Evolutionary conservation across 2,797 vertebrate species (phyloP), one percentile per base, ranked within the genome.

Genomic region (Falco columbarius): DNA sequence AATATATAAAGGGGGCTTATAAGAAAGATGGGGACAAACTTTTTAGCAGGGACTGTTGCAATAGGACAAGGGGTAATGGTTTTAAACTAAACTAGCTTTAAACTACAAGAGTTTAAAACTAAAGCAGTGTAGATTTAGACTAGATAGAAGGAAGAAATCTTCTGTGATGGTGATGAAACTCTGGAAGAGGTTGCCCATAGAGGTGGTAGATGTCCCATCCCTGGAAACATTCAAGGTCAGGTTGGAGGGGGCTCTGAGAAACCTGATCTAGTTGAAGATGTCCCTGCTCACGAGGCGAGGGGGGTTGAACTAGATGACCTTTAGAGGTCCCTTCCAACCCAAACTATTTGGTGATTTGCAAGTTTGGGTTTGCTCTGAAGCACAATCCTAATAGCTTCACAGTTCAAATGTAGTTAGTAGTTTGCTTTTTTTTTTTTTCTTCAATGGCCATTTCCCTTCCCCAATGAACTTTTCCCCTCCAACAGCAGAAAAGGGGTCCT

Each of bases 31-130:
- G 22, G 10, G 40, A 24, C 23, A 61, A 55, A 32, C 5, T 7
- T n/a, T 62, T 66, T 52, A 63, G 13, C 36, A 51, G 38, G 17
- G 10, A 7, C 2, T 21, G 21, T 55, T 68, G 40, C 0, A 0
- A 26, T 18, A 73, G 32, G 38, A 46, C 12, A 36, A 23, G 26
- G 7, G 10, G 5, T 66, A n/a, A 27, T 36, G 51, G 7, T 55
- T 92, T 89, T 70, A 51, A 49, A 22, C 42, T 19, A 44, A 44
- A 44, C 42, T 44, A 17, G 42, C 17, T 44, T 44, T 44, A 44
- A 44, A 44, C 42, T 44, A 44, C 8, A 44, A 44, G 42, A 44
- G 7, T 55, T 92, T 89, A 66, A 51, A 49, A 24, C 27, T 66
- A 27, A 32, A 70, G 79, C 24, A 86, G 26, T 6, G 10, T 16